Evolutionary conservation across 2,797 vertebrate genomes (phyloP).

Genomic region (Melanotaenia maccullochi): DNA sequence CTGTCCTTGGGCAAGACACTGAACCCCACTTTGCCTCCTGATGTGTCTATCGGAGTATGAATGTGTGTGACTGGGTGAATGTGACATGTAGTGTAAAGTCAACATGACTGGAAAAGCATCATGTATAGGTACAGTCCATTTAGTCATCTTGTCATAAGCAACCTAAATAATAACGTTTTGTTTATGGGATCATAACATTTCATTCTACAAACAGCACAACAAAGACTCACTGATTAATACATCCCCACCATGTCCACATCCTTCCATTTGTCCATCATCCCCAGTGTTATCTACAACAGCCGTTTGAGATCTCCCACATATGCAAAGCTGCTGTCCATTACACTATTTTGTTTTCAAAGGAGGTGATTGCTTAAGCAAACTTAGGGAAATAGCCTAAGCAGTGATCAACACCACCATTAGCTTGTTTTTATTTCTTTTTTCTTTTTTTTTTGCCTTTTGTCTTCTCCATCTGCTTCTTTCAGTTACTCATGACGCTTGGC

Average conservation of each 20-base stretch:
- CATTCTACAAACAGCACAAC: background rate
- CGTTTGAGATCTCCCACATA: slow-evolving; percentile 76
- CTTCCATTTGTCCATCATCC: slow-evolving; percentile 37
- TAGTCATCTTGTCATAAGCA: background rate
- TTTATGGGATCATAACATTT: background rate
- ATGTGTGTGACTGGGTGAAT: too few relatives aligned
- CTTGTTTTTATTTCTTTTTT: background rate
- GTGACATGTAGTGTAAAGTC: too few relatives aligned
- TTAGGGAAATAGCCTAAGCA: slow-evolving; percentile 68
- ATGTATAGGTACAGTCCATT: too few relatives aligned
- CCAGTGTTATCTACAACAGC: slow-evolving; percentile 50
- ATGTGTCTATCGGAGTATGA: too few relatives aligned
- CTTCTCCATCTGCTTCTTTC: slow-evolving; percentile 12
- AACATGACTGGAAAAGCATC: too few relatives aligned
- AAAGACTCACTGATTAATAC: background rate
- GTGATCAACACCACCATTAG: slow-evolving; percentile 17
- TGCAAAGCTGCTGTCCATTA: slow-evolving; percentile 75
- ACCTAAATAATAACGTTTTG: background rate
- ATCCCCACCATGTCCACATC: background rate
- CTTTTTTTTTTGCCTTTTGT: background rate
- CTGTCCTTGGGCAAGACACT: too few relatives aligned
- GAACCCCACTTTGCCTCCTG: too few relatives aligned
- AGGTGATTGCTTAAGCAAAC: slow-evolving; percentile 73
- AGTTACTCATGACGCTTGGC: background rate
- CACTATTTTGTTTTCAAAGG: slow-evolving; percentile 76